phyloP scores from a whole-genome alignment of 2,888 invertebrate species.

The Thereva nobilitata region DNA sequence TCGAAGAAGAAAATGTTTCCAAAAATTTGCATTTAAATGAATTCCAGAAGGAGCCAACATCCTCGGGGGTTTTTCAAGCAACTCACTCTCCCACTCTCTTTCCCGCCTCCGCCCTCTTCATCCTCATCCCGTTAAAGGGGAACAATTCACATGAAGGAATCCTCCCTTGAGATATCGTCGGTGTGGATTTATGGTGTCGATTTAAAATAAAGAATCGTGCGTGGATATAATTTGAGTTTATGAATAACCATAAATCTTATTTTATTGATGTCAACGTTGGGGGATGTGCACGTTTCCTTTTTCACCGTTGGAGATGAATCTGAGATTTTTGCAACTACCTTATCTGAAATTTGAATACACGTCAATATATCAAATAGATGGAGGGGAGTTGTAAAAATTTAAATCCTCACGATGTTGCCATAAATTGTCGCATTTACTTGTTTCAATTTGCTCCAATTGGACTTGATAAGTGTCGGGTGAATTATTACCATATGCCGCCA shows the following conservation, averaged over 20 bases:
- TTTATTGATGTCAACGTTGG: constrained; percentile 32
- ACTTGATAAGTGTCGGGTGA: neutral
- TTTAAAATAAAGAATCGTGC: constrained; percentile 38
- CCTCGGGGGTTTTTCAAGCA: too few relatives aligned
- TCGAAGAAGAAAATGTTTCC: constrained; percentile 32
- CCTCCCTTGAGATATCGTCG: constrained; percentile 1
- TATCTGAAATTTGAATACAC: constrained; percentile 21
- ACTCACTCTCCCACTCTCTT: too few relatives aligned
- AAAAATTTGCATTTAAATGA: constrained; percentile 42
- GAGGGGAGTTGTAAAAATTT: constrained; percentile 11
- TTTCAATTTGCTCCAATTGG: constrained; percentile 24
- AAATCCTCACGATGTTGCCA: neutral
- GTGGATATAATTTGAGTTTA: constrained; percentile 40
- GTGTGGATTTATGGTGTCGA: constrained; percentile 30
- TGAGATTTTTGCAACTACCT: constrained; percentile 6
- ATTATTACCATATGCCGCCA: constrained; percentile 2
- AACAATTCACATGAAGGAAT: constrained; percentile 1
- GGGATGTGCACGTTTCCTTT: constrained; percentile 9
- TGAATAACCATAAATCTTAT: constrained; percentile 41
- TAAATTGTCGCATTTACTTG: constrained; percentile 10
- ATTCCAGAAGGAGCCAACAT: constrained; percentile 25
- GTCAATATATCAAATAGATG: constrained; percentile 15
- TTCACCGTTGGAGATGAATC: constrained; percentile 10
- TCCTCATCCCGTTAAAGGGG: constrained; percentile 10
- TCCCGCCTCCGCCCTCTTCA: too few relatives aligned